A percentile compares a stretch with the other conserved stretches of the same genome.
Conservation (phyloP, 1,140 invertebrate species). For the Helicoverpa armigera region DNA sequence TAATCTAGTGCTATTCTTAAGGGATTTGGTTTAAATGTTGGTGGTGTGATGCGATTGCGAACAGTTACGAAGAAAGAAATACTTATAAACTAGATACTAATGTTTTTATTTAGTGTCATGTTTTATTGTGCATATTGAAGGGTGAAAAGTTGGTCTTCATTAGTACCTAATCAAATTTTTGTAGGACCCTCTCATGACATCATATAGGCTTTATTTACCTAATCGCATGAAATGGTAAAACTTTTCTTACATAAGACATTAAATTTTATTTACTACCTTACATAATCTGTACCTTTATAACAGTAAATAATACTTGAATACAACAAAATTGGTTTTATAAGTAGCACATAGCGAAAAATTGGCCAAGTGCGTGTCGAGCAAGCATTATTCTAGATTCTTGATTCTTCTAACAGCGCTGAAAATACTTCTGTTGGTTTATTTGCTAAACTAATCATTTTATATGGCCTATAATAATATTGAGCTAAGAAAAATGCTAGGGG, state of each 20-base stretch:
- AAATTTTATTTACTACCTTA: no score
- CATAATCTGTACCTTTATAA: not conserved
- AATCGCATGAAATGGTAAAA: no score
- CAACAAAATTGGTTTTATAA: not conserved
- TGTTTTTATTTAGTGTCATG: no score
- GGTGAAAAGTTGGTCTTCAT: no score
- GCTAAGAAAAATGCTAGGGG: not conserved
- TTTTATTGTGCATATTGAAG: no score
- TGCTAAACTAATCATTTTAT: conserved; percentile 15
- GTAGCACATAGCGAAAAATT: conserved; percentile 3
- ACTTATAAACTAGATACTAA: no score
- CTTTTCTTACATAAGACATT: no score
- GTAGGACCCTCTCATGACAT: no score
- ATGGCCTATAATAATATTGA: conserved; percentile 3
- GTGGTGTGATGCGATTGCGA: not conserved
- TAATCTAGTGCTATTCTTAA: conserved; percentile 20
- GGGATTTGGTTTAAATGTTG: conserved; percentile 19
- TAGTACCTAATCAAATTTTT: no score
- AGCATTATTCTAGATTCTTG: conserved; percentile 10
- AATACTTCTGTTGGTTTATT: not conserved
- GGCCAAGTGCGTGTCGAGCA: conserved; percentile 19
- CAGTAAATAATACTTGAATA: not conserved
- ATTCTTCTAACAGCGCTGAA: not conserved
- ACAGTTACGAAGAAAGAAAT: no score
- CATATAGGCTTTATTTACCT: no score